These are phyloP conservation scores for Ceratosolen fusciceps DNA, from an alignment of 1,140 invertebrate genomes.

Conservation along the genomic window DNA sequence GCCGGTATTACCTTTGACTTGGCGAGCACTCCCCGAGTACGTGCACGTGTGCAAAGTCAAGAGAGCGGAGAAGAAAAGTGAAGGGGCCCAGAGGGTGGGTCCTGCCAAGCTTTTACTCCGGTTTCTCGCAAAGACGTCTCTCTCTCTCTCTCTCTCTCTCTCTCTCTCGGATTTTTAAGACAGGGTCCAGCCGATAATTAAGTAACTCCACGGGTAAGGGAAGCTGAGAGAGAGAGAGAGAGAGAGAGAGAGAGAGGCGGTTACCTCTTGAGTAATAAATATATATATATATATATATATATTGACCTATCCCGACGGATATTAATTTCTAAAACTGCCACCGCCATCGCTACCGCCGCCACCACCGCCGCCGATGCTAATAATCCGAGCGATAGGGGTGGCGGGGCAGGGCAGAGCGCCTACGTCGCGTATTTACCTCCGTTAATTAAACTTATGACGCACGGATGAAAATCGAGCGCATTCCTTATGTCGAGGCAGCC, in stretches of 20 bases:
- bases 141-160: no score
- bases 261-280: no score
- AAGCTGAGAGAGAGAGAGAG: no score
- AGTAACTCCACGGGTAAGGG: background rate
- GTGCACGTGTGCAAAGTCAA: background rate
- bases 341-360: no score
- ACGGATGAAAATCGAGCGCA: background rate
- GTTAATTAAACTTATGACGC: background rate
- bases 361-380: no score
- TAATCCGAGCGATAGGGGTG: no score
- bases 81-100: background rate
- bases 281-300: no score
- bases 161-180: no score
- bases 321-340: no score
- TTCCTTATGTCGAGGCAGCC: background rate
- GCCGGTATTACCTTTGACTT: background rate
- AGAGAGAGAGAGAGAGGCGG: no score
- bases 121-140: background rate
- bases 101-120: background rate
- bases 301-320: no score
- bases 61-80: background rate
- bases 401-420: no score
- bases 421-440: background rate
- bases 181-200: background rate
- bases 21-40: background rate